Evolutionary conservation across 2,888 invertebrate genomes (phyloP), one percentile per base, ranked within the genome.

Genomic region (Entomobrya proxima): DNA sequence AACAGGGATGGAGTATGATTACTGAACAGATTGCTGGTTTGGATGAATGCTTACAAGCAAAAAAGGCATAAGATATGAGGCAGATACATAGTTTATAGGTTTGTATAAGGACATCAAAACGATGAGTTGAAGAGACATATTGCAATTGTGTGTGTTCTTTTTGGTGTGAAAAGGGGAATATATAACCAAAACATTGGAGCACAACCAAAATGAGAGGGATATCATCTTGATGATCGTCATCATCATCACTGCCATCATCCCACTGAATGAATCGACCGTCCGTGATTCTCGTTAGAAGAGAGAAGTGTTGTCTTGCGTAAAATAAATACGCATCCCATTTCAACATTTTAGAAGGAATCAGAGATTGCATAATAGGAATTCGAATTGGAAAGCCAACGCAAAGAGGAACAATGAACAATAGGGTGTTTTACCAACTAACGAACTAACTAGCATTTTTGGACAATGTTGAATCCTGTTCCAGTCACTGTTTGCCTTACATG

Each of bases 211-310:
- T 27, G 67, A 32, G 32, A 47, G 67, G 40, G 74, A 44, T 75
- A 72, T 82, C 82, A 64, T 44, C 40, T 32, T 50, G 55, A 78
- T 40, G 58, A 44, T 32, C 27, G 74, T 79, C 44, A 50, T 79
- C 47, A 24, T 79, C 44, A 52, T 79, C 44, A 50, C 67, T 32
- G n/a, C 69, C 44, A 52, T 74, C 82, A 64, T 32, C 37, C 77
- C 40, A 50, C 27, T 76, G 84, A 74, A 85, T 85, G 85, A 76
- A 79, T 85, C 37, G 76, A 52, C 82, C 37, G 76, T 76, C 72
- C 84, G 84, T 84, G 84, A 84, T 84, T 77, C 77, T 84, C 58
- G 84, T 83, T 83, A 74, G 67, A n/a, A n/a, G n/a, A n/a, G n/a
- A 52, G 52, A 24, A 84, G 69, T 50, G 72, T 69, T 76, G 78